These are phyloP conservation scores for Miniopterus natalensis DNA, from an alignment of 2,113 vertebrate genomes.

Conservation along the genomic window DNA sequence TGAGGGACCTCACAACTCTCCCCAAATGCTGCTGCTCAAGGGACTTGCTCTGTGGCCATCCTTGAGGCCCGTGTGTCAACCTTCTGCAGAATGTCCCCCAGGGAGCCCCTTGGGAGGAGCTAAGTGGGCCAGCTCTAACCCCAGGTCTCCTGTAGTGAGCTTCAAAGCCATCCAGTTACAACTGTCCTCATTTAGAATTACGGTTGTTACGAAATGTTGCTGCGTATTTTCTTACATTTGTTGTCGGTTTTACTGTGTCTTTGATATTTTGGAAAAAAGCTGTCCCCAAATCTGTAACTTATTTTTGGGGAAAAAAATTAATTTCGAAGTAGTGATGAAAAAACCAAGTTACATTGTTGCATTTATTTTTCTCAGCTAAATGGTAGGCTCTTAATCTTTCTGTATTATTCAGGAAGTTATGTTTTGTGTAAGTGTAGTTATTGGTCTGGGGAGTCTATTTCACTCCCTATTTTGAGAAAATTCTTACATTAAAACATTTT, in stretches of 20 bases:
- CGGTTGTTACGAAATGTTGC: not conserved
- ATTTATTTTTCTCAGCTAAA: constrained; percentile 24
- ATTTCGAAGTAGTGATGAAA: not conserved
- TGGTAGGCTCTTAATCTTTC: constrained; percentile 11
- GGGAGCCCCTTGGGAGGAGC: not conserved
- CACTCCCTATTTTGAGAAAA: constrained; percentile 34
- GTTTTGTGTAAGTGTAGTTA: not conserved
- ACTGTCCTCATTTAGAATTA: not conserved
- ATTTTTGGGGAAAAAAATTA: not conserved
- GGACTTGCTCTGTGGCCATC: not conserved
- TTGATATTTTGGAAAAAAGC: not conserved
- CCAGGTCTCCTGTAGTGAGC: not conserved
- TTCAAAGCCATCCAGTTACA: not conserved
- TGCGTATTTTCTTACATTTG: not conserved
- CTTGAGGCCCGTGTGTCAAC: too few species aligned
- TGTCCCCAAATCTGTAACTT: not conserved
- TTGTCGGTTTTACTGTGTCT: not conserved
- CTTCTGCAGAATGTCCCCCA: not conserved
- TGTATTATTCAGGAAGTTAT: not conserved
- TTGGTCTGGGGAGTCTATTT: not conserved
- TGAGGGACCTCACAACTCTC: not conserved
- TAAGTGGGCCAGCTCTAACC: not conserved
- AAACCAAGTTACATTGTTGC: not conserved
- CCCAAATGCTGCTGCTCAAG: not conserved
- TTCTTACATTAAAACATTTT: not conserved